Conservation (phyloP, 2,113 vertebrate species). For the mouse (Mus musculus) region DNA sequence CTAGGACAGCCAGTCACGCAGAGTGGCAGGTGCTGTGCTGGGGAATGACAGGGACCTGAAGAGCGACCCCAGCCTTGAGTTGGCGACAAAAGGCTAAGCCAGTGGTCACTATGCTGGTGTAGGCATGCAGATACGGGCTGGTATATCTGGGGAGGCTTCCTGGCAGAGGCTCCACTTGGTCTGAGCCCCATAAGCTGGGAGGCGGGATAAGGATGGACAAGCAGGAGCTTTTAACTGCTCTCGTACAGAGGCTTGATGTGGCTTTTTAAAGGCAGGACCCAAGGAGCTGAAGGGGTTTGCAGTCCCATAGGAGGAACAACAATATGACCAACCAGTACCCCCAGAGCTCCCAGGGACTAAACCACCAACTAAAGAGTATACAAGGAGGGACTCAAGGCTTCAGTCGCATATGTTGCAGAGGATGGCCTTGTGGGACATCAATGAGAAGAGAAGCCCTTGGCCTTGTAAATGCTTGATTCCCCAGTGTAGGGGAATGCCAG, state of each 20-base stretch:
- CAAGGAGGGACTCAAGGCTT: too few relatives aligned
- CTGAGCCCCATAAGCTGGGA: background rate
- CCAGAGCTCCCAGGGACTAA: too few relatives aligned
- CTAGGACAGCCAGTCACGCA: background rate
- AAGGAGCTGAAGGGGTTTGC: too few relatives aligned
- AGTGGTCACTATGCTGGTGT: background rate
- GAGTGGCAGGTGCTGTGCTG: background rate
- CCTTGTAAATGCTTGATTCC: too few relatives aligned
- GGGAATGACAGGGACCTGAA: background rate
- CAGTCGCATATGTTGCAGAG: too few relatives aligned
- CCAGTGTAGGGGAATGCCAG: too few relatives aligned
- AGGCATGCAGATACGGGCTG: background rate
- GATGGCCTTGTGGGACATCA: too few relatives aligned
- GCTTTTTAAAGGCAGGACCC: background rate
- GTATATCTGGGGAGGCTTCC: slow-evolving; percentile 3
- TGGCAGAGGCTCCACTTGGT: background rate
- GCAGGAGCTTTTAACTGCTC: background rate
- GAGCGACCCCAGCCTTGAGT: background rate
- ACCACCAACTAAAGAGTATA: too few relatives aligned
- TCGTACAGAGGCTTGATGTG: background rate
- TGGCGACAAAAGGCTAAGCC: background rate
- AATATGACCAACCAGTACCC: too few relatives aligned
- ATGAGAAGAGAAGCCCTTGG: too few relatives aligned
- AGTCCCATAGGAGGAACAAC: too few relatives aligned
- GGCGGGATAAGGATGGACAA: background rate